Evolutionary conservation across 2,888 invertebrate genomes (phyloP).

Genomic region (Mechanitis messenoides): DNA sequence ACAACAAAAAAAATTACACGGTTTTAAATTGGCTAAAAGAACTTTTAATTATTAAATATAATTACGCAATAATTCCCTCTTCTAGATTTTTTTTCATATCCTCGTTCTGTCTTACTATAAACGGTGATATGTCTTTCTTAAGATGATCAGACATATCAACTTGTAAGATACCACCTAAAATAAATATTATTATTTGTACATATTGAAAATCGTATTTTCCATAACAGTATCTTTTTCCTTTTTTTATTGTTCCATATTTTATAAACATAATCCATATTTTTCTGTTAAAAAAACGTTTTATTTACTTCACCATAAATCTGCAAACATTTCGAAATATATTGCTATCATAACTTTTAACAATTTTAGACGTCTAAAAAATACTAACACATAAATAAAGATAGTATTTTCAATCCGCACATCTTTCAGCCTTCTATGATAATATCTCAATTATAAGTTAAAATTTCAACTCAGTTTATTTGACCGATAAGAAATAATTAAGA

Average conservation of each 20-base stretch:
- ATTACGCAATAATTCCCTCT: neutral
- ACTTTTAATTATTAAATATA: neutral
- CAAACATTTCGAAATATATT: slow-evolving; percentile 3
- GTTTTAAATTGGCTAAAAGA: too few relatives aligned
- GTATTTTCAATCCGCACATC: neutral
- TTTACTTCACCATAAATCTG: slow-evolving; percentile 6
- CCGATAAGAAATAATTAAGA: neutral
- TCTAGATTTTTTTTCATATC: neutral
- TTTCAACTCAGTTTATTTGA: neutral
- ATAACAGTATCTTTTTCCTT: neutral
- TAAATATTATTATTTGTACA: neutral
- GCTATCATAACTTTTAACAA: neutral
- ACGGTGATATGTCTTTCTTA: neutral
- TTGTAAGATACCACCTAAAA: neutral
- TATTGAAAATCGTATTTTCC: neutral
- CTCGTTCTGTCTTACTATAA: neutral
- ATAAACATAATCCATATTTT: neutral
- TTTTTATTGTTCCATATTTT: neutral
- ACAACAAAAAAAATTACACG: too few relatives aligned
- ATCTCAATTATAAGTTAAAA: neutral
- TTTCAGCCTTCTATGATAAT: neutral
- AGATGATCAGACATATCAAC: neutral
- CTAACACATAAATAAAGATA: slow-evolving; percentile 3
- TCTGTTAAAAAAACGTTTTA: neutral
- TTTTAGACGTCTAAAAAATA: neutral